These are phyloP conservation scores for Atlantisia rogersi DNA, from an alignment of 2,113 vertebrate genomes.

Conservation along the genomic window DNA sequence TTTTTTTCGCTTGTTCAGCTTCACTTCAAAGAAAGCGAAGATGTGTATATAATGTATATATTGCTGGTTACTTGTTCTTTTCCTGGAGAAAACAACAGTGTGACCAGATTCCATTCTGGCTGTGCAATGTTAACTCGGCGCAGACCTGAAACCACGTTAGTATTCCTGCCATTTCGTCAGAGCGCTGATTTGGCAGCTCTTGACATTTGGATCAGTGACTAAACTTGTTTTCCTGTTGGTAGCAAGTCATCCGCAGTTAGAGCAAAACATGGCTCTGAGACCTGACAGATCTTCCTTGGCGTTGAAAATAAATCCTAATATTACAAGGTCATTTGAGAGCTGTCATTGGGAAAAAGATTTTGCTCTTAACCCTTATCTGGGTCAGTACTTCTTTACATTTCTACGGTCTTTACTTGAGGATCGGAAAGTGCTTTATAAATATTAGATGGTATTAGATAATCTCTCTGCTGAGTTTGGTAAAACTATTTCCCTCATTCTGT, in stretches of 20 bases:
- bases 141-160: not conserved
- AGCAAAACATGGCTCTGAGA: constrained; percentile 1
- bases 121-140: not conserved
- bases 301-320: constrained; percentile 34
- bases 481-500: not conserved
- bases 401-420: not conserved
- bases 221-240: constrained; percentile 59
- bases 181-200: constrained; percentile 43
- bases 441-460: not conserved
- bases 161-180: constrained; percentile 50
- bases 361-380: constrained; percentile 22
- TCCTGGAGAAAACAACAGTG: not conserved
- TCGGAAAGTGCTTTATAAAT: constrained; percentile 37
- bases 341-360: constrained; percentile 18
- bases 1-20: not conserved
- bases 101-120: constrained; percentile 20
- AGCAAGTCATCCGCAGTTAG: constrained; percentile 28
- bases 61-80: not conserved
- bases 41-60: not conserved
- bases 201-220: constrained; percentile 56
- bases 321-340: constrained; percentile 39
- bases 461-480: not conserved
- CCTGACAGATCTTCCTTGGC: constrained; percentile 17
- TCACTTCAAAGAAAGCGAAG: constrained; percentile 6
- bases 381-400: constrained; percentile 23